phyloP scores from a whole-genome alignment of 2,797 vertebrate species.

The Odontamblyopus lacepedii region DNA sequence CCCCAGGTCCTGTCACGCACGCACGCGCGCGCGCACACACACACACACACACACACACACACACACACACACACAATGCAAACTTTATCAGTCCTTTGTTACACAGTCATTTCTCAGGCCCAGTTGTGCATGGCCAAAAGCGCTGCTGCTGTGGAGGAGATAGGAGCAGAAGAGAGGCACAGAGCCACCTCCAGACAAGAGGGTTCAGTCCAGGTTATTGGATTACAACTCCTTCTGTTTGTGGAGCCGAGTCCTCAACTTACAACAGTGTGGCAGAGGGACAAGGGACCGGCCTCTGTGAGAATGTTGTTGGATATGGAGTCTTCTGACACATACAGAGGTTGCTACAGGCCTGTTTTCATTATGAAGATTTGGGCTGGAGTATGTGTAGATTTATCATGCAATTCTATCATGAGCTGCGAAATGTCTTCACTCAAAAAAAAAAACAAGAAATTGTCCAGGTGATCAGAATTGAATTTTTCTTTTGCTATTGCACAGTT shows the following conservation, averaged over 20 bases:
- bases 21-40: neutral
- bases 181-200: conserved; percentile 54
- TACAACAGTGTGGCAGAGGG: conserved; percentile 1
- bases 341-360: neutral
- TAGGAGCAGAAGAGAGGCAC: conserved; percentile 43
- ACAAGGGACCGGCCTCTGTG: conserved; percentile 5
- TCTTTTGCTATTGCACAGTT: too few relatives aligned
- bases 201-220: conserved; percentile 62
- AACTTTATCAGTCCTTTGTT: conserved; percentile 18
- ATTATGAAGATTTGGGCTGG: neutral
- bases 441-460: too few relatives aligned
- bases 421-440: too few relatives aligned
- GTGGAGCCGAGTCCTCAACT: conserved; percentile 36
- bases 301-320: neutral
- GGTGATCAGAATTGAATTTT: too few relatives aligned
- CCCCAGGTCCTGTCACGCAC: neutral
- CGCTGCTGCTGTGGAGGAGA: conserved; percentile 50
- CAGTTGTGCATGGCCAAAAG: conserved; percentile 18
- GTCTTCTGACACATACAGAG: neutral
- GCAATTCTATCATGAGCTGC: too few relatives aligned
- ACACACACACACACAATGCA: conserved; percentile 2
- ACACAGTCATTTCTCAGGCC: conserved; percentile 40
- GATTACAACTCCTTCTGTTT: conserved; percentile 57
- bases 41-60: conserved; percentile 4
- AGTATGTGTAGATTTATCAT: too few relatives aligned